Evolutionary conservation across 1,140 invertebrate species (phyloP).

Genomic region (Dysdera silvatica): DNA sequence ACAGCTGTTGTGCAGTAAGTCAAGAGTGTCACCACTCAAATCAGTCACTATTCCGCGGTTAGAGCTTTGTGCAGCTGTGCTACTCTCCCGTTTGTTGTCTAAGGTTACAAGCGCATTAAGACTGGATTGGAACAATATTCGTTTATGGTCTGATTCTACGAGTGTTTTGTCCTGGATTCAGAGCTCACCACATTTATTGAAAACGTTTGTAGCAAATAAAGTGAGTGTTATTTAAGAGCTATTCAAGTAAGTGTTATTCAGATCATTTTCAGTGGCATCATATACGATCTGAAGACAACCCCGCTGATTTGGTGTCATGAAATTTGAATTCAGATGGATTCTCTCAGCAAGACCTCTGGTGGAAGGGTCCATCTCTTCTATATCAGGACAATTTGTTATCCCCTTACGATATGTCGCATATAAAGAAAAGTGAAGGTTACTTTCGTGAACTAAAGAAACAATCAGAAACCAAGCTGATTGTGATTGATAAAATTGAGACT

Average conservation of each 20-base stretch:
- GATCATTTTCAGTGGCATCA: neutral
- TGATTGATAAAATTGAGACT: too few species aligned
- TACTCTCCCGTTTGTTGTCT: too few species aligned
- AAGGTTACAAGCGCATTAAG: too few species aligned
- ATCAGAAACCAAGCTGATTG: neutral
- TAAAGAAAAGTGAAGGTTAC: neutral
- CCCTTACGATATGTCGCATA: neutral
- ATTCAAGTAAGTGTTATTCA: too few species aligned
- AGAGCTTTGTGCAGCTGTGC: too few species aligned
- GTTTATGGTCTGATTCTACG: neutral
- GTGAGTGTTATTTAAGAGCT: constrained; percentile 37
- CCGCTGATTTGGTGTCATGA: neutral
- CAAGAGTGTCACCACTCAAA: constrained; percentile 24
- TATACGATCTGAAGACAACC: neutral
- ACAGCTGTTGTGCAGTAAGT: constrained; percentile 14
- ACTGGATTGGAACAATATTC: neutral
- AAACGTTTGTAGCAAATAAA: constrained; percentile 43
- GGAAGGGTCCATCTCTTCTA: neutral
- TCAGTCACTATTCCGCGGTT: constrained; percentile 10
- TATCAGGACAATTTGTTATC: neutral
- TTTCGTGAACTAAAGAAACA: neutral
- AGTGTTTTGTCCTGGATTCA: constrained; percentile 41
- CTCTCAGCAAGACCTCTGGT: neutral
- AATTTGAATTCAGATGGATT: too few species aligned
- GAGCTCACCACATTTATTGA: constrained; percentile 33